Evolutionary conservation across 64 coral and sea anemone genomes (phyloP), one percentile per base, ranked within the genome.

Genomic region (Orbicella faveolata): DNA sequence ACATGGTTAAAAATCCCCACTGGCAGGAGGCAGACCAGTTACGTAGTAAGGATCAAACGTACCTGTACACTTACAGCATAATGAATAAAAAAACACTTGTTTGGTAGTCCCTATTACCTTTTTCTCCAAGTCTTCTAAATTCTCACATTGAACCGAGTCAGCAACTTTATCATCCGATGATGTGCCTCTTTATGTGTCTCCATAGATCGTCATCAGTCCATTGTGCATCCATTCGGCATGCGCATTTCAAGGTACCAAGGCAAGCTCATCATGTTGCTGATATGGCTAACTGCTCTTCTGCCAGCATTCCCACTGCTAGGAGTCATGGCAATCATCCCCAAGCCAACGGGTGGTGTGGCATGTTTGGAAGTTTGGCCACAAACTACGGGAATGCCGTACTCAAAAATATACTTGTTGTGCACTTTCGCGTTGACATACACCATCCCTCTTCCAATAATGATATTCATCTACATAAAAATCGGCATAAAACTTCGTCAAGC

Each of bases 191-290:
- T 61, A 67, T 7, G 30, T 30, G 30, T 30, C 30, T 30, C 33
- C 72, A 63, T 75, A 99, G 94, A 99, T 89, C 94, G 97, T 9
- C 94, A 99, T 36, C 97, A 95, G 57, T 99, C 90, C 26, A 99
- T 99, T 52, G 94, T 93, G 18, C 67, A 99, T 70, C 94, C 97
- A 62, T 99, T 99, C 67, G 93, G 92, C 20, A 86, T 89, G 54
- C 94, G 97, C 35, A 88, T 96, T 20, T 88, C 94, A 33, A 65
- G 95, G 34, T 63, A 83, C 30, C 94, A 96, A 78, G 91, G 94
- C 19, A 96, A 90, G 85, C 89, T 96, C 8, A 89, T 99, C 66
- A 93, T 99, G 48, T 16, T 87, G 75, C 53, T 99, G 16, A 96
- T 95, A 64, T 99, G 97, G 97, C 18, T 95, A 34, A 90, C 90